Evolutionary conservation across 2,113 vertebrate species (phyloP).

Genomic region (Halcyon senegalensis): DNA sequence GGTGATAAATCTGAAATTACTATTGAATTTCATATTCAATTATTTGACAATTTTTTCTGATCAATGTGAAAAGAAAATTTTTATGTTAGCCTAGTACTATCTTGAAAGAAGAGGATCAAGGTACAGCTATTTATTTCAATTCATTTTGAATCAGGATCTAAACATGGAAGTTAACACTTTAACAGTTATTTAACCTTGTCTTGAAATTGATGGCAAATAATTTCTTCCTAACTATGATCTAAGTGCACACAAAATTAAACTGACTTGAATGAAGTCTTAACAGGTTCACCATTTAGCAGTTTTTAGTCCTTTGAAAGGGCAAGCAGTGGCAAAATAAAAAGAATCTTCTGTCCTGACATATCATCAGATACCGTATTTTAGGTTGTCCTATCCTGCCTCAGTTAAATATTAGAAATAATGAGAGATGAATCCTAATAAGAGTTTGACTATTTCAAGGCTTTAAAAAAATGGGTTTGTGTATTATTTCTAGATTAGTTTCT

Average conservation of each 20-base stretch:
- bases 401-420: neutral
- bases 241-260: neutral
- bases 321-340: neutral
- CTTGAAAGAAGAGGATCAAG: neutral
- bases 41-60: neutral
- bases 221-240: neutral
- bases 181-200: neutral
- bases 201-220: neutral
- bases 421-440: neutral
- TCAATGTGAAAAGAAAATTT: neutral
- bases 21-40: neutral
- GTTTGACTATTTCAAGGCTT: neutral
- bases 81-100: neutral
- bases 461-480: neutral
- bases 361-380: neutral
- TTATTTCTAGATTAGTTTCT: neutral
- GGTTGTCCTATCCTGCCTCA: neutral
- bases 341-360: neutral
- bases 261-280: neutral
- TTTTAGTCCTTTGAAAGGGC: neutral
- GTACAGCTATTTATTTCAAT: neutral
- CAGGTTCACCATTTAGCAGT: neutral
- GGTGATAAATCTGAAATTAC: neutral
- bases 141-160: neutral
- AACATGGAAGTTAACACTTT: neutral